Evolutionary conservation across 1,140 invertebrate genomes (phyloP).

Genomic region (Steinernema khuongi): DNA sequence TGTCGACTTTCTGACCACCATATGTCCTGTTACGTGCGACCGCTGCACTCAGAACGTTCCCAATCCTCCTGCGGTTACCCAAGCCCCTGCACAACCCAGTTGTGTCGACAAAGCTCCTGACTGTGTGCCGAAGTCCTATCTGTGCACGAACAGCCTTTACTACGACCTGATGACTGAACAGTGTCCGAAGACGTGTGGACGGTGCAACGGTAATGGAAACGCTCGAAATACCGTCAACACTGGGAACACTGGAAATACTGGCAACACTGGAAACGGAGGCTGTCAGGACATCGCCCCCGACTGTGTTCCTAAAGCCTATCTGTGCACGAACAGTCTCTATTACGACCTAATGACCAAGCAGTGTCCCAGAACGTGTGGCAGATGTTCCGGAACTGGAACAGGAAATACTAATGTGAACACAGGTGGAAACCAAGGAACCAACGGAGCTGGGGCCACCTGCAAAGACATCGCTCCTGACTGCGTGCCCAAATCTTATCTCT

Average conservation of each 20-base stretch:
- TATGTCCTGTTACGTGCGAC: background rate
- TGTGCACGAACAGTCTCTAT: slow-evolving; percentile 29
- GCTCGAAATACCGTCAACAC: background rate
- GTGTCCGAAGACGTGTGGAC: slow-evolving; percentile 28
- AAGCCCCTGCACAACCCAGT: background rate
- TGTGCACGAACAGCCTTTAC: slow-evolving; percentile 28
- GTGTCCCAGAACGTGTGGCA: slow-evolving; percentile 27
- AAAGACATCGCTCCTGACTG: slow-evolving; percentile 20
- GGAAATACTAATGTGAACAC: background rate
- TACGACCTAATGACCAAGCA: slow-evolving; percentile 24
- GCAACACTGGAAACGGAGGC: background rate
- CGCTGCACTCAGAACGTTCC: background rate
- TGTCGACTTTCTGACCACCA: background rate
- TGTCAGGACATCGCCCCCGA: background rate
- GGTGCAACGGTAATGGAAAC: slow-evolving; percentile 18
- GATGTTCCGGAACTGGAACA: slow-evolving; percentile 9
- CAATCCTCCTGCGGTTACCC: background rate
- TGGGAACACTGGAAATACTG: background rate
- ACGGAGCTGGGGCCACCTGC: background rate
- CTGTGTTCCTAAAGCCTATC: background rate
- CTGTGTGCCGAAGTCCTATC: background rate
- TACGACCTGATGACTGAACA: slow-evolving; percentile 30
- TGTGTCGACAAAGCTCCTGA: slow-evolving; percentile 8
- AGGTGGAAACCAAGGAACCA: no score
- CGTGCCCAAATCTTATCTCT: slow-evolving; percentile 5